Conservation (phyloP, 2,113 vertebrate genomes). For the Corvus hawaiiensis region DNA sequence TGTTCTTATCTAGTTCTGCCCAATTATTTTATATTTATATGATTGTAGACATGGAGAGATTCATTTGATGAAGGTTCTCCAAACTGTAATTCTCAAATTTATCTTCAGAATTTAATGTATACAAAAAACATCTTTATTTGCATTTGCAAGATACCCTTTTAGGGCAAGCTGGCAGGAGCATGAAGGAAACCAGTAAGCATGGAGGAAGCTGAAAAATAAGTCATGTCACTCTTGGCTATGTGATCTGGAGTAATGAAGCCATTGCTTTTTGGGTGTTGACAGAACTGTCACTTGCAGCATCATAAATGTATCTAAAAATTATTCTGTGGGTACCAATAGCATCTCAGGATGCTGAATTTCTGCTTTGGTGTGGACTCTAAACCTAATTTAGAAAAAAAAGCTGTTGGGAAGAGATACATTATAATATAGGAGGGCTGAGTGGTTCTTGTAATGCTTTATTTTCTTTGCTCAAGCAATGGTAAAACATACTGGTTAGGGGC, state of each 20-base stretch:
- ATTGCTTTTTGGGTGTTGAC: neutral
- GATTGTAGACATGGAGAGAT: neutral
- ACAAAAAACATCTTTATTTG: neutral
- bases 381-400: neutral
- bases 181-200: neutral
- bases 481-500: neutral
- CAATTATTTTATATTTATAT: neutral
- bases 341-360: neutral
- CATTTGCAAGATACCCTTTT: neutral
- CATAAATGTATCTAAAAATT: neutral
- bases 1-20: neutral
- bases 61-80: neutral
- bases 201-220: neutral
- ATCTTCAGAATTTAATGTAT: neutral
- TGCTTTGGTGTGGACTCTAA: neutral
- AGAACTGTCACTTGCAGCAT: neutral
- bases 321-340: neutral
- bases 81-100: neutral
- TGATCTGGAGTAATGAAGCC: neutral
- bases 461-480: neutral
- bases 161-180: neutral
- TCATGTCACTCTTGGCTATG: neutral
- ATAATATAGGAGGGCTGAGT: neutral
- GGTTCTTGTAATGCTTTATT: neutral
- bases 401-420: neutral